Base-by-base conservation (phyloP, 2,888 invertebrate genomes). In the Gandaritis pyraliata region DNA sequence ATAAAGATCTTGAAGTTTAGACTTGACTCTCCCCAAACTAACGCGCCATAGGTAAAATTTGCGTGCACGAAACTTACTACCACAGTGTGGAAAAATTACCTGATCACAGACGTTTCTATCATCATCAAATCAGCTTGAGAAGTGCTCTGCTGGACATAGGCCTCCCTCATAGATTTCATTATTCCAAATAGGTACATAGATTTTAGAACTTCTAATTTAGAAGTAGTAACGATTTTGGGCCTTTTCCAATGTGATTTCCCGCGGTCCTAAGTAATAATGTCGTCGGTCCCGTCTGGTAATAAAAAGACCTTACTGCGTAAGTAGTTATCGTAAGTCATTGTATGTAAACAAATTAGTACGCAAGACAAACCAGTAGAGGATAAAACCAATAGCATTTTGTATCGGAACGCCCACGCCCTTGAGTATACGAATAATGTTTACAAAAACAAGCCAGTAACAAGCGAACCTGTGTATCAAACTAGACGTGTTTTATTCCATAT, bases 391-490 rank as follows among this genome's bases (percentile, higher is more conserved):
- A 39, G 2, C 33, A 45, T 45, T 39, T 50, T 33, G 58, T 46
- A 51, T 47, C 58, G 49, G 13, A 30, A 23, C 50, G 38, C 23
- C 6, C 43, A 33, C 33, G 57, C 49, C 62, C 57, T 62, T 62
- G 62, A 58, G 13, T 38, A 48, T 46, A 45, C 43, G 49, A n/a
- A 41, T 33, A 15, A 10, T 61, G 57, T 57, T 57, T 61, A 58
- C 48, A 30, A 18, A 45, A 39, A 13, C 48, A 58, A 49, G 53
- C 30, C 58, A 62, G 58, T 58, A 58, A 49, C 49, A 54, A 45
- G 12, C 29, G 8, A 45, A 36, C 13, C 38, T 12, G 62, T 58
- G 57, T 12, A 45, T 45, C 45, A 38, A 5, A 38, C 45, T 36
- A 53, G 62, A 58, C 62, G 62, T 62, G 57, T 57, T n/a, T 41